Percentiles rank a stretch among this genome's conserved stretches.
Evolutionary conservation across 2,113 vertebrate species (phyloP).

Genomic region (Corythaeola cristata): DNA sequence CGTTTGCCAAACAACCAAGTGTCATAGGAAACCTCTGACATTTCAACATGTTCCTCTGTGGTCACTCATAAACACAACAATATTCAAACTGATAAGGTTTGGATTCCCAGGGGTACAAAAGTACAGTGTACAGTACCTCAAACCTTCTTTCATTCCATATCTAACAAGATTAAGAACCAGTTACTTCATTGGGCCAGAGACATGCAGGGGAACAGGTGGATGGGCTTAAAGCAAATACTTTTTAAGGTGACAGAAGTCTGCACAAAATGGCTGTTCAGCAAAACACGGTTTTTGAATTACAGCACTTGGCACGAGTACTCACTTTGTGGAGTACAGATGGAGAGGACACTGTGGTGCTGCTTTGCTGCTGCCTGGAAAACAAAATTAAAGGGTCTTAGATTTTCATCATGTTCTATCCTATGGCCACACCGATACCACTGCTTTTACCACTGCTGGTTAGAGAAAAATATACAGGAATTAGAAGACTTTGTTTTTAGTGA

Average conservation of each 20-base stretch:
- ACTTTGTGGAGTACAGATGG: slow-evolving; percentile 69
- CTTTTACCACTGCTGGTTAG: neutral
- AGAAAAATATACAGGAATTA: neutral
- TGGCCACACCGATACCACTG: neutral
- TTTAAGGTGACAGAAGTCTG: slow-evolving; percentile 26
- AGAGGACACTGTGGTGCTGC: slow-evolving; percentile 40
- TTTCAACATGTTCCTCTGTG: neutral
- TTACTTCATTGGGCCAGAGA: neutral
- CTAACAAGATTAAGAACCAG: neutral
- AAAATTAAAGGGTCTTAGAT: slow-evolving; percentile 24
- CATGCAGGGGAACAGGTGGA: neutral
- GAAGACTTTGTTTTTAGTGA: neutral
- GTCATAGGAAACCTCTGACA: neutral
- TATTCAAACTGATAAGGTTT: neutral
- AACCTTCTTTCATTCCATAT: neutral
- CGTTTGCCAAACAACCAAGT: neutral
- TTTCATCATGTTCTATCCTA: neutral
- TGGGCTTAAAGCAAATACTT: neutral
- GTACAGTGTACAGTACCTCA: neutral
- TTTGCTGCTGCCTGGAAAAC: slow-evolving; percentile 67
- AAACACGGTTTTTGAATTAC: neutral
- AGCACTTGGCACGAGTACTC: slow-evolving; percentile 39
- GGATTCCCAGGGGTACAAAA: neutral
- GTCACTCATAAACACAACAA: neutral
- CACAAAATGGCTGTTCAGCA: slow-evolving; percentile 19